phyloP scores from a whole-genome alignment of 2,888 invertebrate species.

The Drosophila macrospina region DNA sequence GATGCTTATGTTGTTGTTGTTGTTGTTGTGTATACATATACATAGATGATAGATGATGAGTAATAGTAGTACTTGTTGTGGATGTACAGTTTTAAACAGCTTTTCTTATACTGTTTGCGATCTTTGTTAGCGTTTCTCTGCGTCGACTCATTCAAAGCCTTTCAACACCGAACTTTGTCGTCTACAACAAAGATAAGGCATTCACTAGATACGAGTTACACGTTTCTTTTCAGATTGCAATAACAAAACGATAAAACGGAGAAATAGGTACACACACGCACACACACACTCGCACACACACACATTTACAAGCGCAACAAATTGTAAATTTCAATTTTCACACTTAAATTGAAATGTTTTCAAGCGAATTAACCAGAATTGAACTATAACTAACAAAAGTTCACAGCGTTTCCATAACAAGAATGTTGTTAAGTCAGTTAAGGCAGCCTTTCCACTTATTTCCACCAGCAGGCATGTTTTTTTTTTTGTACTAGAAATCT shows the following conservation, averaged over 20 bases:
- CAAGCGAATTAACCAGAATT: conserved; percentile 39
- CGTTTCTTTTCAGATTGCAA: conserved; percentile 37
- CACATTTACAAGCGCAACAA: conserved; percentile 18
- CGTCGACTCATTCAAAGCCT: conserved; percentile 3
- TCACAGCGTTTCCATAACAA: conserved; percentile 3
- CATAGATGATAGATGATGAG: no score
- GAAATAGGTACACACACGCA: neutral
- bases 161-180: conserved; percentile 17
- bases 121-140: conserved; percentile 28
- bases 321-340: conserved; percentile 25
- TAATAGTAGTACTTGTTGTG: conserved; percentile 7
- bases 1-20: no score
- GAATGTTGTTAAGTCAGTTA: no score
- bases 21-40: no score
- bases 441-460: no score
- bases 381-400: conserved; percentile 7
- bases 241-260: conserved; percentile 44
- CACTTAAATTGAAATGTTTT: conserved; percentile 32
- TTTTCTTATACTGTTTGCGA: conserved; percentile 38
- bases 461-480: no score
- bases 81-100: conserved; percentile 3
- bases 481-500: no score
- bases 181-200: conserved; percentile 70
- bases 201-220: conserved; percentile 52
- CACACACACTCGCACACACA: conserved; percentile 7